These are phyloP conservation scores for Hylia prasina DNA, from an alignment of 2,113 vertebrate genomes.

Conservation along the genomic window DNA sequence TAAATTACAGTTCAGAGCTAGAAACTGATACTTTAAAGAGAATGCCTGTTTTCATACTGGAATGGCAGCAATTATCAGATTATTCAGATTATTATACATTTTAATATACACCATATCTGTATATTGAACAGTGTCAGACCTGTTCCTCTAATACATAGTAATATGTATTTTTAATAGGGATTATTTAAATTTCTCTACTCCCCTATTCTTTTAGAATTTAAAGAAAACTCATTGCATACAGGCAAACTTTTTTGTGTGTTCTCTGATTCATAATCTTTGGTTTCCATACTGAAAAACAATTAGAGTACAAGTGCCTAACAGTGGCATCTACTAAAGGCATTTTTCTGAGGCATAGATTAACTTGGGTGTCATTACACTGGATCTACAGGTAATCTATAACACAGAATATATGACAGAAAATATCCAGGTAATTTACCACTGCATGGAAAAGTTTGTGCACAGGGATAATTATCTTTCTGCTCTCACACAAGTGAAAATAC, in stretches of 20 bases:
- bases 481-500: neutral
- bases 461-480: neutral
- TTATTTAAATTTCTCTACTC: neutral
- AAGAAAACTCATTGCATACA: neutral
- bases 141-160: neutral
- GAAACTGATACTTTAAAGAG: neutral
- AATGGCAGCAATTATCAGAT: neutral
- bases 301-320: neutral
- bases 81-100: neutral
- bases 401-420: neutral
- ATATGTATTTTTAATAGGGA: neutral
- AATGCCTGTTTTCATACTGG: neutral
- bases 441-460: neutral
- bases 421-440: neutral
- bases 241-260: neutral
- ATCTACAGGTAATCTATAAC: neutral
- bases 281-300: neutral
- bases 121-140: neutral
- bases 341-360: neutral
- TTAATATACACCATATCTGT: neutral
- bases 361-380: neutral
- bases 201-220: neutral
- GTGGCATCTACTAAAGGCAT: neutral
- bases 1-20: slow-evolving; percentile 9
- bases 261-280: neutral